A percentile compares a stretch with the other conserved stretches of the same genome.
Conservation (phyloP, 2,113 vertebrate genomes). For the Sinocyclocheilus anophthalmus region DNA sequence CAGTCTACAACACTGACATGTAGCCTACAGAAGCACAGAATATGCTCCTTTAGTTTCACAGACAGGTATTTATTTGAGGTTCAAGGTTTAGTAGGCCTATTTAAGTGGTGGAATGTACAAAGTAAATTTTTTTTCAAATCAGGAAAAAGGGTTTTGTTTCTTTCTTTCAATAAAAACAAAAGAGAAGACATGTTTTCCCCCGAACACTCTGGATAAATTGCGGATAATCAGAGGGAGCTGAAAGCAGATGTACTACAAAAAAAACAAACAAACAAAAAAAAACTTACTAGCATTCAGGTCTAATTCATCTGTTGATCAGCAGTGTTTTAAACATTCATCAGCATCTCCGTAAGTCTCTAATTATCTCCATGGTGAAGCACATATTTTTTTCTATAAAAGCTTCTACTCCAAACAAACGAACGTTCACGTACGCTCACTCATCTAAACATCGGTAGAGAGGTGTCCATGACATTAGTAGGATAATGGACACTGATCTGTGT, state of each 20-base stretch:
- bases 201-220: neutral
- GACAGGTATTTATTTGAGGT: neutral
- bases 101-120: neutral
- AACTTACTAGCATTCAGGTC: neutral
- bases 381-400: conserved; percentile 8
- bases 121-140: neutral
- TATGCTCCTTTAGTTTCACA: neutral
- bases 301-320: conserved; percentile 4
- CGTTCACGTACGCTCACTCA: neutral
- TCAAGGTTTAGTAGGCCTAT: neutral
- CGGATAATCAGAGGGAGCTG: neutral
- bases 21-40: neutral
- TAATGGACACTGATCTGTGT: conserved; percentile 34
- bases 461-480: conserved; percentile 36
- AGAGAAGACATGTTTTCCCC: neutral
- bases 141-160: neutral
- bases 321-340: conserved; percentile 19
- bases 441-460: conserved; percentile 1
- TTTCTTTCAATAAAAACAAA: neutral
- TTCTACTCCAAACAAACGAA: conserved; percentile 1
- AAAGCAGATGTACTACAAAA: neutral
- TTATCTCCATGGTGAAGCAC: neutral
- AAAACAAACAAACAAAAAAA: neutral
- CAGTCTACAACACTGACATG: neutral
- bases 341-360: conserved; percentile 19